Base-by-base conservation (phyloP, 2,797 vertebrate species). In the Peromyscus aztecus region DNA sequence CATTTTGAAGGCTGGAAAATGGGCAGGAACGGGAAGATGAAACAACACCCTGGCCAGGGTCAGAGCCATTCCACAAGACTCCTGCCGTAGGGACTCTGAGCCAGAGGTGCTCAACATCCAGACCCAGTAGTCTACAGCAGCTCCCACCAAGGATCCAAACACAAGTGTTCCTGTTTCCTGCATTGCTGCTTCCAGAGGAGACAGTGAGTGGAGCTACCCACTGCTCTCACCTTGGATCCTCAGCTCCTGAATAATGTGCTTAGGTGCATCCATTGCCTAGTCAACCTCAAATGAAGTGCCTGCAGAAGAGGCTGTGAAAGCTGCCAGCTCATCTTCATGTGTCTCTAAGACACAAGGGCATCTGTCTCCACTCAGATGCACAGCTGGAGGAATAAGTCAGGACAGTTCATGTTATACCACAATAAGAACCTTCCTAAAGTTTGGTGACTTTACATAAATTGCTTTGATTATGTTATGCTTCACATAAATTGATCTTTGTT, bases 31-130 rank as follows among this genome's bases (percentile, higher is more conserved):
- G 55, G 27, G 29, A 7, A 71, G 40, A 59, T 5, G 49, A 80
- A 40, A 84, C 8, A 27, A 88, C 17, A 55, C 11, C 77, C 49
- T n/a, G 71, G 76, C 11, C 14, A 85, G 57, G 7, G 43, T 27
- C 27, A 61, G 63, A 12, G 11, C 65, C 57, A 43, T 1, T 9
- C 21, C 80, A 29, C 24, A 69, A 23, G 19, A 80, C 19, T 34
- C 77, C 31, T 9, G 34, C n/a, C 24, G 0, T 1, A 27, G 6
- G 16, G 4, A 57, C 37, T 61, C n/a, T 65, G 27, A 27, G 21
- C 29, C 27, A 17, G 17, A 80, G 16, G 24, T 75, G 49, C 57
- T 61, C 69, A 6, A 82, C 90, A 94, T 76, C 23, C 31, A 85
- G 16, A 27, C 14, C 2, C 9, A 55, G 13, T 1, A 7, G 2